Base-by-base conservation (phyloP, 2,113 vertebrate species). In the Actenoides lindsayi region DNA sequence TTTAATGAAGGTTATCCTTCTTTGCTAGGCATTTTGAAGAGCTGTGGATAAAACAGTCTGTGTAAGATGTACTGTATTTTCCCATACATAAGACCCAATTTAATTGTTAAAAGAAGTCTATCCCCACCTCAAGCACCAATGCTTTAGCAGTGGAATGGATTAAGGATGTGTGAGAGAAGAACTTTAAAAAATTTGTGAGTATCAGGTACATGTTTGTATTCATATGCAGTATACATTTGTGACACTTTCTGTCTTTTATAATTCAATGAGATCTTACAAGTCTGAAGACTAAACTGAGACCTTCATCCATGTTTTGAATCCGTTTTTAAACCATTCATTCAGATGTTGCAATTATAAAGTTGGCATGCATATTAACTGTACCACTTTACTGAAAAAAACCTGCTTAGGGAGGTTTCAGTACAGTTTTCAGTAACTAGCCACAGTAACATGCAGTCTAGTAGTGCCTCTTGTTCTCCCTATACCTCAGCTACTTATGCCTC, bases 261-360 rank as follows among this genome's bases (percentile, higher is more conserved):
- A 60, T 80, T 78, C 64, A 83, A 71, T 69, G 19, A 73, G 9
- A 42, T 54, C 2, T 62, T 37, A 46, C 14, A 59, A 35, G 39
- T 31, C 14, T 24, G 30, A 35, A 62, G 31, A 54, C 8, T 23
- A 81, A 59, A 37, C 3, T 5, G n/a, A 71, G 20, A 63, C 7
- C 5, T 46, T 84, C 2, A 11, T n/a, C 17, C 1, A 0, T 51
- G 7, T 75, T 57, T 23, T 64, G 30, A 83, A 65, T 3, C 17
- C 4, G 1, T 20, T 28, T 65, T 78, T 69, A 71, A 80, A 23
- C 1, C 0, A 48, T 16, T 83, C 2, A 27, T 56, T 75, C 16
- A 16, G 2, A 3, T 51, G 5, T 5, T 68, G 17, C 15, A 68
- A 27, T 63, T 48, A 60, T 41, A 89, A 78, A 68, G 33, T 31